phyloP scores from a whole-genome alignment of 2,888 invertebrate genomes.

The Ceratothoa steindachneri region DNA sequence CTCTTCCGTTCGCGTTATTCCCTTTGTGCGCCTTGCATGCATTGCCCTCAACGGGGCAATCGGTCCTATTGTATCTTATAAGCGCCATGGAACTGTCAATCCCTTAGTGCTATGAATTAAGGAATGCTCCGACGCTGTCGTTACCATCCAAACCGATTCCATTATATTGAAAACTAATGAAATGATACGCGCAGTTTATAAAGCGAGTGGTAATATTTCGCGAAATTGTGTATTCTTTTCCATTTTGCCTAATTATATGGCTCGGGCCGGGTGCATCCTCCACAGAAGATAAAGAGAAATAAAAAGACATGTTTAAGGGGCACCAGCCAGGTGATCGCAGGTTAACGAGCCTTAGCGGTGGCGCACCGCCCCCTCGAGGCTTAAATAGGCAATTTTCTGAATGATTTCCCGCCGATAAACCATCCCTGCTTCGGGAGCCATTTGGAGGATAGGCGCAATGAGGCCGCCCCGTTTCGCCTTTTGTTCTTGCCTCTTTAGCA shows the following conservation, averaged over 20 bases:
- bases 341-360: constrained; percentile 13
- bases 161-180: constrained; percentile 5
- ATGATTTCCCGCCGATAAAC: constrained; percentile 15
- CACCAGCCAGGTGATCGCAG: constrained; percentile 15
- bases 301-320: constrained; percentile 12
- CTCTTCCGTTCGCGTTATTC: too few relatives aligned
- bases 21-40: too few relatives aligned
- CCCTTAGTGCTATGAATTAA: too few relatives aligned
- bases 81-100: too few relatives aligned
- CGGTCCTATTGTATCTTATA: too few relatives aligned
- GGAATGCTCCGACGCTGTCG: too few relatives aligned
- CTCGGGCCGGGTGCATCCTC: constrained; percentile 7
- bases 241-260: constrained; percentile 11
- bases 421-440: constrained; percentile 11
- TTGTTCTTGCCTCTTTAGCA: constrained; percentile 12
- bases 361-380: constrained; percentile 6
- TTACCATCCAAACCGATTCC: too few relatives aligned
- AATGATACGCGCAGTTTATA: not conserved
- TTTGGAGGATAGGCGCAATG: constrained; percentile 11
- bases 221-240: constrained; percentile 8
- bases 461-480: constrained; percentile 13
- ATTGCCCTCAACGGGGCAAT: too few relatives aligned
- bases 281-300: not conserved
- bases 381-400: constrained; percentile 13
- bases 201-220: constrained; percentile 8